Evolutionary conservation across 2,113 vertebrate species (phyloP).

Genomic region (Pao palembangensis): DNA sequence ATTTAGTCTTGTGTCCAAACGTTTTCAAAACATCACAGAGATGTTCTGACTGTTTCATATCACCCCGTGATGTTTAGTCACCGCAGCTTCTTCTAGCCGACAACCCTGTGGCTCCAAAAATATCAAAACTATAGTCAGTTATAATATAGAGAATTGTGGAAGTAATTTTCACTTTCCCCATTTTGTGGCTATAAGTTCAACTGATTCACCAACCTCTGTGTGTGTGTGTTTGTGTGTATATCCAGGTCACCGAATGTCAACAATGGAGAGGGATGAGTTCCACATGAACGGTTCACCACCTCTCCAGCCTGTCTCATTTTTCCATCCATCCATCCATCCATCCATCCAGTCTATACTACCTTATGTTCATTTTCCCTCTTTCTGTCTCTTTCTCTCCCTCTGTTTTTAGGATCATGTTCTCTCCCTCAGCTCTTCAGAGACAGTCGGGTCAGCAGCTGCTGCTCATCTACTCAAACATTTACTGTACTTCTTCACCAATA

Average conservation of each 20-base stretch:
- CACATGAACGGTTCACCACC: conserved; percentile 63
- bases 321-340: conserved; percentile 30
- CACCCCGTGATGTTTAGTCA: conserved; percentile 5
- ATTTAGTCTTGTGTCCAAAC: neutral
- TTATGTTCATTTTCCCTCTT: conserved; percentile 1
- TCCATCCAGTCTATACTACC: conserved; percentile 3
- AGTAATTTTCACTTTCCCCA: conserved; percentile 20
- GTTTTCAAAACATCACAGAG: neutral
- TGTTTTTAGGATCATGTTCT: neutral
- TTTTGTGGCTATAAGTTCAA: conserved; percentile 27
- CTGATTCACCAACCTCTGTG: too few species aligned
- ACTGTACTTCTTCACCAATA: too few species aligned
- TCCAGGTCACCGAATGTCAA: conserved; percentile 69
- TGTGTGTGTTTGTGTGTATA: conserved; percentile 5
- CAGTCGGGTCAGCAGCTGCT: too few species aligned
- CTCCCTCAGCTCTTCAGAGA: too few species aligned
- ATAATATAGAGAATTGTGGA: neutral
- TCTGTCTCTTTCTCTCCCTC: conserved; percentile 3
- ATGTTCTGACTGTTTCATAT: neutral
- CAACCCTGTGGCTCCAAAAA: too few species aligned
- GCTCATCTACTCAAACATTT: too few species aligned
- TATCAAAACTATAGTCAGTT: too few species aligned
- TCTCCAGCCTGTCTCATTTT: conserved; percentile 29
- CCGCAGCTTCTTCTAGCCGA: neutral
- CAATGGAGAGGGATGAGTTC: conserved; percentile 68